Evolutionary conservation across 1,140 invertebrate species (phyloP), one percentile per base, ranked within the genome.

Genomic region (Caenorhabditis remanei): DNA sequence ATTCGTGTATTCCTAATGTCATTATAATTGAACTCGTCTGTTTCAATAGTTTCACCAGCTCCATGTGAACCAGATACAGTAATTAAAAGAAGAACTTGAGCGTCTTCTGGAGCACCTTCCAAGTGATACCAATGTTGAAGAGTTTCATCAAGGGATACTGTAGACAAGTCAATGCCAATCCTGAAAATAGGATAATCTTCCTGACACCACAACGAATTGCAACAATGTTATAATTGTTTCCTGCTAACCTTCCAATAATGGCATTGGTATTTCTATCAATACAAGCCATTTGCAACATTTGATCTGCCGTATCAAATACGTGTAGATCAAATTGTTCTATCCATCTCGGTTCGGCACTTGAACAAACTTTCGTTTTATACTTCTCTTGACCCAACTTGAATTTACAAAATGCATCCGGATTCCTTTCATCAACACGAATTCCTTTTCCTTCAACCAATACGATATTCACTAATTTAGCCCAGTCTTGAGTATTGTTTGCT

Each of bases 341-440:
- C 98, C 97, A 99, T 89, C 95, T 94, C 16, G 97, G 96, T 93
- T 95, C 96, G 53, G 96, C 93, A 0, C 96, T 96, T 32, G 56
- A 46, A 21, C 88, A 94, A 86, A 97, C 96, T 94, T 98, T 97
- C 92, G 96, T 98, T 94, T 99, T 98, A 94, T 97, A 99, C 93
- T 99, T 99, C 94, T 99, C 98, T 91, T 96, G 96, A 88, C 97
- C 97, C 92, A 99, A 95, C 93, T 96, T 97, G 94, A 99, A 99
- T 93, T 98, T 99, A 90, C 97, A 96, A 92, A 98, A 99, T 71
- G 97, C 96, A 93, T 99, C 97, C 89, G 96, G 96, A 53, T n/a
- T 96, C 95, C 92, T 97, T 96, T 95, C 96, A 96, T 9, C 96
- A 95, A 93, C 90, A 32, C 96, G 94, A 11, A 99, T 94, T 93